Evolutionary conservation across 2,797 vertebrate genomes (phyloP), one percentile per base, ranked within the genome.

Genomic region (Erithacus rubecula): DNA sequence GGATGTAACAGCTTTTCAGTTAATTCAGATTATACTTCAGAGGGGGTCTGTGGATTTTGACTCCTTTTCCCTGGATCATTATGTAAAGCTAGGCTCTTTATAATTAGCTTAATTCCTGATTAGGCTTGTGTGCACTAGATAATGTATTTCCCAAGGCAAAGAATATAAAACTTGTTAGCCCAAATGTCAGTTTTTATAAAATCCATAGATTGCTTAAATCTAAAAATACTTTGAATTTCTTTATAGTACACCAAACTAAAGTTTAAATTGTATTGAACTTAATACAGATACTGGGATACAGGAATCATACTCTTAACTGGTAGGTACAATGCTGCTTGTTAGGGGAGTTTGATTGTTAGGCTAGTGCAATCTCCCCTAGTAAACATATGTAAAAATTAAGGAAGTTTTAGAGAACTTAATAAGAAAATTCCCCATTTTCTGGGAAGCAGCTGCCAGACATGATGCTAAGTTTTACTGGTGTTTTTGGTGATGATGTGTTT

Each of bases 21-120:
- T 85, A 72, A 77, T 71, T 94, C 84, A 59, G 86, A 77, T 93
- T 90, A 59, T 92, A 26, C 90, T 91, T 93, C 52, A 67, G 67
- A 81, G 76, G 27, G 34, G 23, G 29, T 80, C 62, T 93, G 63
- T 92, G 64, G 41, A 30, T 92, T 95, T 92, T 84, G 89, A 80
- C 87, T 93, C 84, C 34, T 85, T 93, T 89, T 85, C 91, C 63
- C 84, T 85, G 75, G 87, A 77, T 96, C 68, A 67, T 91, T 93
- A 29, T 85, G 12, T 79, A 85, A 77, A 68, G n/a, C 56, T 83
- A 37, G 78, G 94, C 41, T 91, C 60, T 92, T 89, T 85, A 86
- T 96, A 92, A 96, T 96, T 90, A 89, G 91, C 46, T 92, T 91
- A 95, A 83, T 94, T 89, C 91, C 29, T 0, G 10, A 56, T 89